Evolutionary conservation across 2,888 invertebrate genomes (phyloP), one percentile per base, ranked within the genome.

Genomic region (Diaprepes abbreviatus): DNA sequence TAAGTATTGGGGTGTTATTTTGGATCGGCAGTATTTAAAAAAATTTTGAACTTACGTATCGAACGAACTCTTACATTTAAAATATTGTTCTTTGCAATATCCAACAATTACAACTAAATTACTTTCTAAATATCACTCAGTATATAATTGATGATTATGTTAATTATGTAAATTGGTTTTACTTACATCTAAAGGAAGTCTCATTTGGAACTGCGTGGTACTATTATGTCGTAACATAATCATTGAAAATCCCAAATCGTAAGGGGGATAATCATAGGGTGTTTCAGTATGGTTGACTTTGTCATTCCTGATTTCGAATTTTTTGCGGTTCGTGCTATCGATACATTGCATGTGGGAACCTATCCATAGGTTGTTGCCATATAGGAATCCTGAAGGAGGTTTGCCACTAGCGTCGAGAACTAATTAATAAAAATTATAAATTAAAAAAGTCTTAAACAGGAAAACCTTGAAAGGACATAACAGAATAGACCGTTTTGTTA

Each of bases 341-440:
- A 80, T 73, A 75, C 89, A 89, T 12, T 87, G 86, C 36, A 81
- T 81, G 38, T 82, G 83, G 17, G 85, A 85, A 9, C 89, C 89
- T 33, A 89, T 74, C 89, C 89, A 89, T 57, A 85, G 86, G 79
- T 88, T 89, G 71, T 89, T 87, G 0, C 89, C 89, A 73, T 87
- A 87, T 0, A 88, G 77, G 75, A 89, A 89, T 1, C 88, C 88
- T 0, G 87, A 76, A 0, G 83, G 83, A 2, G 88, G 87, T 10
- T 80, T 80, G 9, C 89, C 89, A 59, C 88, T 89, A 2, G 88
- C 85, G 78, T 89, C 89, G 40, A 89, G 77, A 74, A 87, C 89
- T 83, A 68, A 3, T 3, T 19, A 21, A 10, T 3, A 6, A 28
- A n/a, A n/a, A n/a, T n/a, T n/a, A n/a, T n/a, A n/a, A n/a, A n/a